Evolutionary conservation across 2,888 invertebrate genomes (phyloP).

Genomic region (Drosophila picticornis): DNA sequence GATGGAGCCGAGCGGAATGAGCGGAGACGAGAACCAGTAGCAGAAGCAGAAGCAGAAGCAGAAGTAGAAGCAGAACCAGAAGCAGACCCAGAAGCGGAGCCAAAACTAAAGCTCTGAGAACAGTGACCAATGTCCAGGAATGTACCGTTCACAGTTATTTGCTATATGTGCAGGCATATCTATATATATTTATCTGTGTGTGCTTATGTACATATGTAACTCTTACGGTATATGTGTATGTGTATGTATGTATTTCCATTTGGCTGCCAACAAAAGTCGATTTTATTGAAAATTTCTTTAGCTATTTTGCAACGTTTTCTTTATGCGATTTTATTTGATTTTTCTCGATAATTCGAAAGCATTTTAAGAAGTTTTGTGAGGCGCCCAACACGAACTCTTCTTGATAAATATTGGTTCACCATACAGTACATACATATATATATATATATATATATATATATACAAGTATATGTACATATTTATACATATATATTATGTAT

Average conservation of each 20-base stretch:
- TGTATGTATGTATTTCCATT: constrained; percentile 58
- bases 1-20: constrained; percentile 43
- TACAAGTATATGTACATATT: background rate
- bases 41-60: background rate
- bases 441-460: background rate
- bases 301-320: constrained; percentile 56
- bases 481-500: background rate
- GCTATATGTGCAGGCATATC: constrained; percentile 16
- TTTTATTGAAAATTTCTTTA: constrained; percentile 68
- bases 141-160: constrained; percentile 62
- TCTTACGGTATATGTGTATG: constrained; percentile 21
- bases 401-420: constrained; percentile 77
- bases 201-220: constrained; percentile 16
- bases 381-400: constrained; percentile 67
- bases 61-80: background rate
- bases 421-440: background rate
- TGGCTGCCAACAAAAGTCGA: constrained; percentile 75
- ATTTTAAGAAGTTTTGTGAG: constrained; percentile 75
- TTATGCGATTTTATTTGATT: constrained; percentile 66
- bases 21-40: constrained; percentile 28
- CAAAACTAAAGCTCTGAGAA: constrained; percentile 19
- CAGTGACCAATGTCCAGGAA: constrained; percentile 61
- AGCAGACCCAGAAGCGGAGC: background rate
- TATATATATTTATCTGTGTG: constrained; percentile 1
- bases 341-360: constrained; percentile 70